Evolutionary conservation across 2,113 vertebrate genomes (phyloP), one percentile per base, ranked within the genome.

Genomic region (Oncorhynchus kisutch): DNA sequence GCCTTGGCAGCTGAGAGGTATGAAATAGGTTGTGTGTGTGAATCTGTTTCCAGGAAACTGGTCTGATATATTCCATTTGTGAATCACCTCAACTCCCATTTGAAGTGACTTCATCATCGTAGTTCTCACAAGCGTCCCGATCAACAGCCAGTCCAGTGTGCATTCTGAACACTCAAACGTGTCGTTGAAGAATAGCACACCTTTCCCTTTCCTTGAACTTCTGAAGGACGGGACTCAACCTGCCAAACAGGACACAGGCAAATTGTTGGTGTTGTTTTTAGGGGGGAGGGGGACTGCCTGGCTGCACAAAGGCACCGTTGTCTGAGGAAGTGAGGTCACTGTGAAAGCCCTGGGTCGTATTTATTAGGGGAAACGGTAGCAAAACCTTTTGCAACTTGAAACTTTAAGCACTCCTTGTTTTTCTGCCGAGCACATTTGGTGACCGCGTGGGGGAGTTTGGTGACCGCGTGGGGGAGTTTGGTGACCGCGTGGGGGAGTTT

Each of bases 301-400:
- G 39, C 67, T 14, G 31, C 49, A 82, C 75, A 82, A 78, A 86
- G 84, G 22, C 51, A 71, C 77, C 60, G 78, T 82, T 79, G 77
- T 84, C 74, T 18, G n/a, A 71, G 2, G 70, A 78, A 39, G 67
- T 31, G 70, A 85, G 67, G 80, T 57, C 73, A 5, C 60, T 22
- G 20, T n/a, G 39, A 71, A 18, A 62, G 1, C 59, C 59, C 59
- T 3, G n/a, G 51, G 51, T 18, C 5, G 4, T 54, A 18, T 54
- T 54, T 4, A 54, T 54, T 54, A 54, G 5, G 16, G 51, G 4
- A 54, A 18, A 11, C 39, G 1, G 16, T 54, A 4, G 51, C 51
- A 54, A 39, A 13, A 51, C 49, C 49, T 51, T 51, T 51, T 51
- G 12, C 49, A 51, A 51, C 14, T 51, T 51, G 49, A 51, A 51